These are phyloP conservation scores for Euthynnus affinis DNA, from an alignment of 2,797 vertebrate species.

Conservation along the genomic window DNA sequence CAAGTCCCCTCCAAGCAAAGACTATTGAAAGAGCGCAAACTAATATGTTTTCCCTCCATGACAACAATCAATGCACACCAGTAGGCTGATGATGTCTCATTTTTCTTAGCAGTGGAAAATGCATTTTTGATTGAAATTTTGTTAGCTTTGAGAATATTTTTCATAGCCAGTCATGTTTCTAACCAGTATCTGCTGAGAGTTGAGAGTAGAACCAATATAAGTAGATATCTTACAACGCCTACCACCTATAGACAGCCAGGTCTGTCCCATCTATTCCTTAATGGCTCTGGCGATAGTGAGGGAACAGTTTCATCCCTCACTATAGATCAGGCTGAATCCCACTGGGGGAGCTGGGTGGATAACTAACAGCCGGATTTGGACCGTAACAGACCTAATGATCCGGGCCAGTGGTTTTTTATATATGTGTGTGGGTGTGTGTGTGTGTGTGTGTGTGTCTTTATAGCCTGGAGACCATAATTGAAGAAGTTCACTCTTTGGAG, in stretches of 20 bases:
- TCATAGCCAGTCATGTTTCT: neutral
- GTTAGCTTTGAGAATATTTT: neutral
- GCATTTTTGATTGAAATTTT: neutral
- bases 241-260: constrained; percentile 32
- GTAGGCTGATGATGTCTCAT: constrained; percentile 26
- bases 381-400: constrained; percentile 58
- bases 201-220: constrained; percentile 26
- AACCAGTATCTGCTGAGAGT: constrained; percentile 3
- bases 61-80: constrained; percentile 52
- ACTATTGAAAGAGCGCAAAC: constrained; percentile 39
- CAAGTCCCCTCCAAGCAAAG: constrained; percentile 49
- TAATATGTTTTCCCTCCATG: constrained; percentile 39
- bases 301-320: constrained; percentile 54
- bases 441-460: neutral
- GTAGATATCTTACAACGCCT: constrained; percentile 27
- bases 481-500: constrained; percentile 11
- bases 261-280: constrained; percentile 41
- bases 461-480: constrained; percentile 1
- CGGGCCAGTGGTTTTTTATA: constrained; percentile 23
- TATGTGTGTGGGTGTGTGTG: too few species aligned
- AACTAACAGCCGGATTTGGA: constrained; percentile 57
- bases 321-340: constrained; percentile 61
- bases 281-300: constrained; percentile 41
- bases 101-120: constrained; percentile 1
- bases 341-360: constrained; percentile 45